Evolutionary conservation across 1,140 invertebrate genomes (phyloP).

Genomic region (Drosophila gunungcola): DNA sequence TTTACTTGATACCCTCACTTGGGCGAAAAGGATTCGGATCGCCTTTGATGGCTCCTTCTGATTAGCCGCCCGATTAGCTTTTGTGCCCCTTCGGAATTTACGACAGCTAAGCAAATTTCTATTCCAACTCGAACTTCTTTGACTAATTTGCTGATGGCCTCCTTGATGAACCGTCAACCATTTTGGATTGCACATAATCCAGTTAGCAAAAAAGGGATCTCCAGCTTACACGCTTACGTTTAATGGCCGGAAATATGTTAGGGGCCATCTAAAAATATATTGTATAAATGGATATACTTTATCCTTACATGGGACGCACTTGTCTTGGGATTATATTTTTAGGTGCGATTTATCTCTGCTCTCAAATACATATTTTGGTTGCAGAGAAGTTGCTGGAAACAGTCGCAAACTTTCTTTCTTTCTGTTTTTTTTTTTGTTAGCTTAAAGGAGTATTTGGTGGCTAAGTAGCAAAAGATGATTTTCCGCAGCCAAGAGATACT

Average conservation of each 20-base stretch:
- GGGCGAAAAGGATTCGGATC: slow-evolving; percentile 27
- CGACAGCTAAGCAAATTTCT: slow-evolving; percentile 54
- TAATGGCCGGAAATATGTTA: slow-evolving; percentile 31
- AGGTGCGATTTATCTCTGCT: slow-evolving; percentile 9
- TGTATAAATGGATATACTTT: slow-evolving; percentile 1
- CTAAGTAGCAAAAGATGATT: slow-evolving; percentile 27
- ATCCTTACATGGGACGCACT: background rate
- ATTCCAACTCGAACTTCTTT: slow-evolving; percentile 12
- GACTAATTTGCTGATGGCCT: slow-evolving; percentile 46
- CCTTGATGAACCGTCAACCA: slow-evolving; percentile 40
- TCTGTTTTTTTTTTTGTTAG: slow-evolving; percentile 15
- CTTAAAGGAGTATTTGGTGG: slow-evolving; percentile 6
- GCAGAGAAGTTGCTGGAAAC: background rate
- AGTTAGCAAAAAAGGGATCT: slow-evolving; percentile 6
- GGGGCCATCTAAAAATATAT: slow-evolving; percentile 2
- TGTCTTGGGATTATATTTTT: background rate
- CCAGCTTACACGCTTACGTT: slow-evolving; percentile 10
- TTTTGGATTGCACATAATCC: slow-evolving; percentile 35
- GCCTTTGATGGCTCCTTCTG: slow-evolving; percentile 39
- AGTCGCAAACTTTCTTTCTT: slow-evolving; percentile 20
- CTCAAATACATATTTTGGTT: slow-evolving; percentile 14
- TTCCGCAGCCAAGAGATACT: slow-evolving; percentile 23
- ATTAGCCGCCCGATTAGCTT: slow-evolving; percentile 48
- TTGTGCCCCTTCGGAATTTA: slow-evolving; percentile 40
- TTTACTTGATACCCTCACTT: slow-evolving; percentile 24